Evolutionary conservation across 2,797 vertebrate genomes (phyloP).

Genomic region (Lycodopsis pacificus): DNA sequence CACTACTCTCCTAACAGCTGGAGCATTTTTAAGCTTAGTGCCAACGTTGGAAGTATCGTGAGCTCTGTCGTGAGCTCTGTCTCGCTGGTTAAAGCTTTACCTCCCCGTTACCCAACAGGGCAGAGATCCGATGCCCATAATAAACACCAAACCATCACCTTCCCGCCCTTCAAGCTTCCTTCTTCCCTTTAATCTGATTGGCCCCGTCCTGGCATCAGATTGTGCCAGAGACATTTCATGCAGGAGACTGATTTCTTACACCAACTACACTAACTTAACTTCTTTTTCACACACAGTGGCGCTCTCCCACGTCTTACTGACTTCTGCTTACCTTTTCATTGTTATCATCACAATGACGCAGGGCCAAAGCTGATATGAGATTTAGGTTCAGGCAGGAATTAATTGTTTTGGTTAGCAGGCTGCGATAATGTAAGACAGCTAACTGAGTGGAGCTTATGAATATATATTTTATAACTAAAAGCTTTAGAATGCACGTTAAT

Average conservation of each 20-base stretch:
- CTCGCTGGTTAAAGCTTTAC: conserved; percentile 9
- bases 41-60: background rate
- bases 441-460: conserved; percentile 1
- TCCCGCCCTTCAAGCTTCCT: conserved; percentile 28
- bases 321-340: too few species aligned
- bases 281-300: background rate
- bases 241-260: background rate
- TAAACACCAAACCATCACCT: conserved; percentile 49
- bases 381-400: too few species aligned
- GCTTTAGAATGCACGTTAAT: background rate
- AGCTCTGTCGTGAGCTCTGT: background rate
- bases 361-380: too few species aligned
- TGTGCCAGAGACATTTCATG: conserved; percentile 13
- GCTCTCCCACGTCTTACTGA: background rate
- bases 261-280: background rate
- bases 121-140: conserved; percentile 46
- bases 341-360: too few species aligned
- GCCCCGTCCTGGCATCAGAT: conserved; percentile 35
- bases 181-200: conserved; percentile 63
- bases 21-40: background rate
- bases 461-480: background rate
- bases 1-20: background rate
- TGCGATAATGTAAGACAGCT: background rate
- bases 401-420: too few species aligned
- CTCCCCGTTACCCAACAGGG: conserved; percentile 38